Evolutionary conservation across 2,888 invertebrate species (phyloP).

Genomic region (Phalera bucephala): DNA sequence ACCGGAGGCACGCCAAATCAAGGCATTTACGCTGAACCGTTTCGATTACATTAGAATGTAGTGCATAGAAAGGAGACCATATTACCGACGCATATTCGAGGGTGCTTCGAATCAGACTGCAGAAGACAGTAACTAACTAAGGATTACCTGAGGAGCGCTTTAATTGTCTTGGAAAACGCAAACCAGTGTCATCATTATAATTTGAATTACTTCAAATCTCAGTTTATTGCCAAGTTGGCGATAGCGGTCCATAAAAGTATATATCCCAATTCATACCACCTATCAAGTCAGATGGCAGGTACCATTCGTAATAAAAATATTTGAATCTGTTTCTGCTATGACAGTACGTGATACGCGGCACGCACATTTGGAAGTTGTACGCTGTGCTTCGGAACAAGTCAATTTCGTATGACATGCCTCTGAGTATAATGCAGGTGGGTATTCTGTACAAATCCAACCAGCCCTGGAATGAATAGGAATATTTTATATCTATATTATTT

Average conservation of each 20-base stretch:
- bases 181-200: too few species aligned
- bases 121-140: too few species aligned
- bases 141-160: too few species aligned
- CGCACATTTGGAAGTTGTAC: constrained; percentile 57
- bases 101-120: too few species aligned
- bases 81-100: too few species aligned
- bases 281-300: constrained; percentile 34
- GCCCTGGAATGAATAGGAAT: constrained; percentile 40
- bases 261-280: constrained; percentile 35
- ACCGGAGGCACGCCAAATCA: too few species aligned
- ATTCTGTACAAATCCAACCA: constrained; percentile 52
- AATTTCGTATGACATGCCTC: constrained; percentile 35
- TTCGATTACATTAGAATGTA: too few species aligned
- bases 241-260: not conserved
- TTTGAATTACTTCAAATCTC: too few species aligned
- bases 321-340: constrained; percentile 40
- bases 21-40: too few species aligned
- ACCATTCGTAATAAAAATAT: constrained; percentile 59
- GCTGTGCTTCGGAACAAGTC: constrained; percentile 47
- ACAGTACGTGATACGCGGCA: constrained; percentile 50
- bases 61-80: too few species aligned
- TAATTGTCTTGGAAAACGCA: too few species aligned
- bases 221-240: constrained; percentile 30
- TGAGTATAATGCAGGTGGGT: constrained; percentile 56
- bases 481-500: too few species aligned